These are phyloP conservation scores for Brachystomella parvula DNA, from an alignment of 1,140 invertebrate genomes.

Conservation along the genomic window DNA sequence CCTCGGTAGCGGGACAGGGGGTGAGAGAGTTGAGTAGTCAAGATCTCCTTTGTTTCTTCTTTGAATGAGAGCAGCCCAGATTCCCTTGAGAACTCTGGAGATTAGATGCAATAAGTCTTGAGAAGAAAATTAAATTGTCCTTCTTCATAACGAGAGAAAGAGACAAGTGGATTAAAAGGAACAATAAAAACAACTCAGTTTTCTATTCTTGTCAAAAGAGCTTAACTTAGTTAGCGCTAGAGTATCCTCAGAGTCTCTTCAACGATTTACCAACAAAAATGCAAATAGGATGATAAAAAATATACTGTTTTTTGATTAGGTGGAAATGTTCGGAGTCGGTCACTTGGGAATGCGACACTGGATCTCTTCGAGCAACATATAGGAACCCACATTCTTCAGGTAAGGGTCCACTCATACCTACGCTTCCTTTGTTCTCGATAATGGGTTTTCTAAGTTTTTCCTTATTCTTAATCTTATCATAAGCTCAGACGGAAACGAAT, in stretches of 20 bases:
- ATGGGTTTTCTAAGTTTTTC: conserved; percentile 4
- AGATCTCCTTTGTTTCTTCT: too few species aligned
- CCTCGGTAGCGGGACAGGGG: not conserved
- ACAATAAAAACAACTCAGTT: not conserved
- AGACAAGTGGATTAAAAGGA: not conserved
- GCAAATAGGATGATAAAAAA: not conserved
- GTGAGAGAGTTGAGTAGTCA: too few species aligned
- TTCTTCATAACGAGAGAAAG: conserved; percentile 12
- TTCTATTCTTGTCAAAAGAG: too few species aligned
- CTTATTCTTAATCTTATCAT: conserved; percentile 12
- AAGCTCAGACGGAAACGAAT: too few species aligned
- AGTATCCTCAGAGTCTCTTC: not conserved
- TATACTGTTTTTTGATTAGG: conserved; percentile 14
- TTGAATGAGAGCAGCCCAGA: too few species aligned
- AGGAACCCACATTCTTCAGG: conserved; percentile 94
- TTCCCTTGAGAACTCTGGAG: not conserved
- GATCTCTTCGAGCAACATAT: conserved; percentile 82
- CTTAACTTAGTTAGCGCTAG: conserved; percentile 4
- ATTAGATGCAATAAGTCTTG: not conserved
- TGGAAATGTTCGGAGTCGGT: conserved; percentile 30
- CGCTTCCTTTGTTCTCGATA: not conserved
- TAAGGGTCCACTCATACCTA: too few species aligned
- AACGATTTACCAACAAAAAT: not conserved
- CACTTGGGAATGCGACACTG: conserved; percentile 31
- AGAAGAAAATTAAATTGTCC: not conserved